Evolutionary conservation across 2,797 vertebrate species (phyloP).

Genomic region (Lagorchestes hirsutus): DNA sequence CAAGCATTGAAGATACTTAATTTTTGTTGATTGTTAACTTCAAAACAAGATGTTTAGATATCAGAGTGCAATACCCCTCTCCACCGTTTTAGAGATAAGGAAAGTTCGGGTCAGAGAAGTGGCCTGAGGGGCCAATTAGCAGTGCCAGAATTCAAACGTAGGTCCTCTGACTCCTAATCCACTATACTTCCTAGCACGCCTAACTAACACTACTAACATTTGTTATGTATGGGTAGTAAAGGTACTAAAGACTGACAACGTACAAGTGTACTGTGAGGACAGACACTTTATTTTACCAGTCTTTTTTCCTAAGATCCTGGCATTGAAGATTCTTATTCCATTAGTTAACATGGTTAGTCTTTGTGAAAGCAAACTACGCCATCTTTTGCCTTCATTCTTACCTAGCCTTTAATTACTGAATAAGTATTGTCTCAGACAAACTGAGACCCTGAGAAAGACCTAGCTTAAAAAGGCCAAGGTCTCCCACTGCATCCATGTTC

Average conservation of each 20-base stretch:
- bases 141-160: neutral
- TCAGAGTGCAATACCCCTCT: neutral
- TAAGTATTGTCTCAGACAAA: neutral
- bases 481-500: neutral
- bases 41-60: neutral
- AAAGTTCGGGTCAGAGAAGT: neutral
- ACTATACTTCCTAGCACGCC: neutral
- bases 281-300: neutral
- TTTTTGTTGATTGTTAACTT: neutral
- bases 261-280: neutral
- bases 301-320: neutral
- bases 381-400: neutral
- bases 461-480: neutral
- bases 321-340: neutral
- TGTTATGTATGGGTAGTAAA: neutral
- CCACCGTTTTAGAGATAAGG: neutral
- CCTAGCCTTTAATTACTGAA: neutral
- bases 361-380: neutral
- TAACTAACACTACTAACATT: neutral
- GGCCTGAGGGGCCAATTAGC: neutral
- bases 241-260: neutral
- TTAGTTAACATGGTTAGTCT: neutral
- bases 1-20: neutral
- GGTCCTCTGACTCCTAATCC: neutral
- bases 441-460: neutral